Evolutionary conservation across 2,113 vertebrate species (phyloP).

Genomic region (Copsychus sechellarum): DNA sequence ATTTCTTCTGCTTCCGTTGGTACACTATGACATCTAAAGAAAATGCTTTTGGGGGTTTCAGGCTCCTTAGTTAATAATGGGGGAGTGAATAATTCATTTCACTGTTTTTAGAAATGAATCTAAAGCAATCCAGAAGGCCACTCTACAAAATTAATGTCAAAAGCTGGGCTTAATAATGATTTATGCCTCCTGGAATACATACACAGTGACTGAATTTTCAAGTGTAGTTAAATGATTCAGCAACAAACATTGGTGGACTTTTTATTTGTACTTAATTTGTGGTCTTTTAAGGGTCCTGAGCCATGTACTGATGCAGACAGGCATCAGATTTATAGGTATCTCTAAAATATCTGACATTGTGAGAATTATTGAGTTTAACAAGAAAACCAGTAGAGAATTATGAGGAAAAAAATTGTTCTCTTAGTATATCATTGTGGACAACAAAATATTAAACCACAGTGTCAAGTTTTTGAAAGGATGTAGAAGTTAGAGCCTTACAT

Average conservation of each 20-base stretch:
- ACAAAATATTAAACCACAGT: not conserved
- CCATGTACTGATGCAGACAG: not conserved
- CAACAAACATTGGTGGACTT: not conserved
- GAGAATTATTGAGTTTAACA: not conserved
- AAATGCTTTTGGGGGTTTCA: not conserved
- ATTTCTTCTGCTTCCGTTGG: not conserved
- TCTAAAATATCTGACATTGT: not conserved
- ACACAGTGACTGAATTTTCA: not conserved
- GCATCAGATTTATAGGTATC: too few species aligned
- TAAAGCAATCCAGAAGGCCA: slow-evolving; percentile 10
- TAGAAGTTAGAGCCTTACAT: not conserved
- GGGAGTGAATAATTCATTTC: not conserved
- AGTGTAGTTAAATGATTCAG: slow-evolving; percentile 9
- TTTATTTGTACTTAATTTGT: not conserved
- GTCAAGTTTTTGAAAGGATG: not conserved
- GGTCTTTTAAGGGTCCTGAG: not conserved
- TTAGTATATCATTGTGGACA: not conserved
- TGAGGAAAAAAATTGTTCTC: fast-evolving
- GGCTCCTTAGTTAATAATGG: not conserved
- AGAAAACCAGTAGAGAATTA: not conserved
- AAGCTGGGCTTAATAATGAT: not conserved
- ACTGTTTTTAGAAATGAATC: not conserved
- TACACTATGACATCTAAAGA: not conserved
- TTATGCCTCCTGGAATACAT: not conserved
- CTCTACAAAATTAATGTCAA: slow-evolving; percentile 7